Evolutionary conservation across 2,113 vertebrate species (phyloP).

Genomic region (Crotalus horridus): DNA sequence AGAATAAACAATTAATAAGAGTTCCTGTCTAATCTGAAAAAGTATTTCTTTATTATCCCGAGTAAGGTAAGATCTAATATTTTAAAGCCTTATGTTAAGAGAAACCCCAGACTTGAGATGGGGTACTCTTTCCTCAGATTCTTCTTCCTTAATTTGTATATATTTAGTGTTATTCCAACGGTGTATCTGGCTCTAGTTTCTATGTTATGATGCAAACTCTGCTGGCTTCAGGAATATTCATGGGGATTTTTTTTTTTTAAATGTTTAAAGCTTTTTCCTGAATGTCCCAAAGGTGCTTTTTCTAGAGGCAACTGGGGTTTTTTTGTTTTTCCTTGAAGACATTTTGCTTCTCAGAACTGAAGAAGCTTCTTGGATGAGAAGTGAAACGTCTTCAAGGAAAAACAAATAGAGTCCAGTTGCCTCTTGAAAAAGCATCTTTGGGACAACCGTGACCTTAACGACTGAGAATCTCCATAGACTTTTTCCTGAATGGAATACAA

Average conservation of each 20-base stretch:
- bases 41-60: not conserved
- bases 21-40: not conserved
- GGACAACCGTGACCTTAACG: not conserved
- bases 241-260: not conserved
- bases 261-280: not conserved
- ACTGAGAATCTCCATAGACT: not conserved
- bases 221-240: not conserved
- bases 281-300: not conserved
- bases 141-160: conserved; percentile 15
- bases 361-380: not conserved
- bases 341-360: not conserved
- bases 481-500: not conserved
- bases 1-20: not conserved
- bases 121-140: conserved; percentile 19
- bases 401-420: not conserved
- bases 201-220: not conserved
- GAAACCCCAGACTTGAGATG: not conserved
- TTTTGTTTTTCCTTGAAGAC: not conserved
- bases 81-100: not conserved
- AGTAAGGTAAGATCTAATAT: not conserved
- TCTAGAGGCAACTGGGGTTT: not conserved
- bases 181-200: not conserved
- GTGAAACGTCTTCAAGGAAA: not conserved
- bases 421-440: not conserved
- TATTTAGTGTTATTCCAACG: not conserved